phyloP scores from a whole-genome alignment of 2,888 invertebrate genomes.

The Drosophila falleni region DNA sequence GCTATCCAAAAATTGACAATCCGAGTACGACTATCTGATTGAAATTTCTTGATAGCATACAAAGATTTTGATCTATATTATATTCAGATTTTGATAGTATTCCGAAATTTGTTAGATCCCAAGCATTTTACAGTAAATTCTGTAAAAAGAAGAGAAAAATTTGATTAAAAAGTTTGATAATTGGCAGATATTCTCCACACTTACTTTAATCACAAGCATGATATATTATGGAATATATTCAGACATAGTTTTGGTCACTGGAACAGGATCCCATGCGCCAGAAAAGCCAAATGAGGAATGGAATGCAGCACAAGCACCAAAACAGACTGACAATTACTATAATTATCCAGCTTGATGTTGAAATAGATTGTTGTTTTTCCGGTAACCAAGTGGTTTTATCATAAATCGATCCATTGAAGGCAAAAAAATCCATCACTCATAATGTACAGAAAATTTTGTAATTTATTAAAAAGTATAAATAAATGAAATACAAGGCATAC shows the following conservation, averaged over 20 bases:
- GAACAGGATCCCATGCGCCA: constrained; percentile 32
- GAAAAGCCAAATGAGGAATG: constrained; percentile 26
- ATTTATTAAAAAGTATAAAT: neutral
- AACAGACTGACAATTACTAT: neutral
- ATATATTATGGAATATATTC: neutral
- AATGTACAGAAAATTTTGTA: neutral
- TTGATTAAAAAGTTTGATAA: neutral
- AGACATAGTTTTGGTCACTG: neutral
- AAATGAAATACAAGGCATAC: constrained; percentile 9
- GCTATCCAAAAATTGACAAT: neutral
- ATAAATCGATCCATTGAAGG: neutral
- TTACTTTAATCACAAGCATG: neutral
- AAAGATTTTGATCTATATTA: neutral
- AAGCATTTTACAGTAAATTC: neutral
- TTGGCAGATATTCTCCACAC: neutral
- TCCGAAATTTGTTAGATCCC: neutral
- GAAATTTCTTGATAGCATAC: constrained; percentile 1
- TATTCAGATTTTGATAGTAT: neutral
- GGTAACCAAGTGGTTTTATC: constrained; percentile 1
- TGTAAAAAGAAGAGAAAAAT: neutral
- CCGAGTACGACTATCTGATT: neutral
- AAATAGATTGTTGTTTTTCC: neutral
- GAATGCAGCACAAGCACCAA: constrained; percentile 21
- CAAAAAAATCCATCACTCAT: neutral
- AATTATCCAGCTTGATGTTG: constrained; percentile 6